Conservation (phyloP, 2,797 vertebrate species). For the Oryzias sinensis region DNA sequence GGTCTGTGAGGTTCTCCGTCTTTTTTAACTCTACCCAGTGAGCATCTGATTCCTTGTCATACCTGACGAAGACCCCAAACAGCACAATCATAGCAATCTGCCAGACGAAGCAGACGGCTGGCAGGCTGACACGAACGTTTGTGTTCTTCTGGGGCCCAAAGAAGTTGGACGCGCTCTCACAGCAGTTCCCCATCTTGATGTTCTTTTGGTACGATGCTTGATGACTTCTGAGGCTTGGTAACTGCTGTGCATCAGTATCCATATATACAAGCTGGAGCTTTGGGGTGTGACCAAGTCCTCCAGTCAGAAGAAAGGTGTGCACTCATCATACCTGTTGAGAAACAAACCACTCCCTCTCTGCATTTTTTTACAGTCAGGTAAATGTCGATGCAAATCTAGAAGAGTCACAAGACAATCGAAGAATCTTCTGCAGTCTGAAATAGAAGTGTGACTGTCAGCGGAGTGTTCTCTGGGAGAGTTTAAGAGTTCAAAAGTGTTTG, state of each 20-base stretch:
- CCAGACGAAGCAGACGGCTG: slow-evolving; percentile 84
- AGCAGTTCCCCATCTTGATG: slow-evolving; percentile 71
- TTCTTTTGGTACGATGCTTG: slow-evolving; percentile 12
- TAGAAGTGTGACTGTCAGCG: too few relatives aligned
- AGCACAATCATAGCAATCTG: slow-evolving; percentile 87
- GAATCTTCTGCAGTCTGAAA: not conserved
- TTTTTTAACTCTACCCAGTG: slow-evolving; percentile 74
- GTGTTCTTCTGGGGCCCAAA: slow-evolving; percentile 78
- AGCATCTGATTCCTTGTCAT: slow-evolving; percentile 76
- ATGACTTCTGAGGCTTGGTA: not conserved
- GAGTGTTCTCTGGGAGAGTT: too few relatives aligned
- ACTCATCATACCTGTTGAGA: slow-evolving; percentile 3
- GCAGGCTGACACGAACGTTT: slow-evolving; percentile 84
- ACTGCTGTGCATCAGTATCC: slow-evolving; percentile 8
- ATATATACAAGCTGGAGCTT: slow-evolving; percentile 24
- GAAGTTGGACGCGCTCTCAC: slow-evolving; percentile 9
- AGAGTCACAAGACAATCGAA: not conserved
- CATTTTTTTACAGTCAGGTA: not conserved
- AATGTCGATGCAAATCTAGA: not conserved
- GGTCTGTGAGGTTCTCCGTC: slow-evolving; percentile 73
- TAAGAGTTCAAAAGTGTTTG: too few relatives aligned
- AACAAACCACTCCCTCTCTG: slow-evolving; percentile 33
- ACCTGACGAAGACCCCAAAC: slow-evolving; percentile 91
- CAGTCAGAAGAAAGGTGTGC: slow-evolving; percentile 8
- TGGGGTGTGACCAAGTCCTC: slow-evolving; percentile 37